A percentile compares a stretch with the other conserved stretches of the same genome.
These are phyloP conservation scores for Rhinoderma darwinii DNA, from an alignment of 2,113 vertebrate species.

Conservation along the genomic window DNA sequence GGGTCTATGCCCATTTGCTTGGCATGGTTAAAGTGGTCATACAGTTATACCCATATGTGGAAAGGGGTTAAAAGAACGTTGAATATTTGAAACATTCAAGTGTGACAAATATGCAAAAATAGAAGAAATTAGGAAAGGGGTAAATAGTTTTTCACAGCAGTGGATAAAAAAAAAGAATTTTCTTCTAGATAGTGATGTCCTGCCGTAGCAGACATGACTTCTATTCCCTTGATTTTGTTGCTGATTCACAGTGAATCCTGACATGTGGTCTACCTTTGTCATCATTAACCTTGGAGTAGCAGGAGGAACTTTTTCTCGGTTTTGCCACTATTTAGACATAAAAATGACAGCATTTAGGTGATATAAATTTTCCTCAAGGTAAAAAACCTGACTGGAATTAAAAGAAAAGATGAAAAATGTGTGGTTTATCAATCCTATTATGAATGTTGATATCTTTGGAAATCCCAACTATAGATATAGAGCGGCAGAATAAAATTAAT, in stretches of 20 bases:
- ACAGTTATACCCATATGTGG: no score
- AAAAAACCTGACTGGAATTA: neutral
- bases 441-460: slow-evolving; percentile 21
- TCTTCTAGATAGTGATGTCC: no score
- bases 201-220: neutral
- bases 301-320: neutral
- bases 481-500: slow-evolving; percentile 29
- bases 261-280: neutral
- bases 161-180: no score
- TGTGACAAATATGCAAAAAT: no score
- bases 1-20: no score
- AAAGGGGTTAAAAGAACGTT: no score
- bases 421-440: slow-evolving; percentile 8
- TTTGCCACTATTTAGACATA: neutral
- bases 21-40: no score
- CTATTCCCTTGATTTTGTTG: neutral
- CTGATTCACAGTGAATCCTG: neutral
- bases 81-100: no score
- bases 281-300: neutral
- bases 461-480: slow-evolving; percentile 34
- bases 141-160: no score
- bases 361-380: neutral
- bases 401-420: neutral
- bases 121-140: no score
- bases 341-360: neutral